Evolutionary conservation across 2,113 vertebrate species (phyloP).

Genomic region (Heteronetta atricapilla): DNA sequence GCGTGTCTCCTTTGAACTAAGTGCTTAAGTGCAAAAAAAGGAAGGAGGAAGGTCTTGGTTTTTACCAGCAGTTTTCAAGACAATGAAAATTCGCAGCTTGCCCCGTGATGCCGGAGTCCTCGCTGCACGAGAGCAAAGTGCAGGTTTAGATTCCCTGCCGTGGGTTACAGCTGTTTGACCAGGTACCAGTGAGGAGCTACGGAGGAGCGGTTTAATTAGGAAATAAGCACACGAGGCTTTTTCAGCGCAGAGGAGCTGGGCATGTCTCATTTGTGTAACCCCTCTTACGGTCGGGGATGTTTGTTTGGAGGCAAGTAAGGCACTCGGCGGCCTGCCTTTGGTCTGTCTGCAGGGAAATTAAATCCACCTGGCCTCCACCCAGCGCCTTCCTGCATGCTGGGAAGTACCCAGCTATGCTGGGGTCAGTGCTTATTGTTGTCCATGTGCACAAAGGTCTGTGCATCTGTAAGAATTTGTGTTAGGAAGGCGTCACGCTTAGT

Average conservation of each 20-base stretch:
- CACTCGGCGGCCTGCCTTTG: not conserved
- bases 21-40: not conserved
- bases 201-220: conserved; percentile 47
- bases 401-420: not conserved
- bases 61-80: not conserved
- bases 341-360: conserved; percentile 27
- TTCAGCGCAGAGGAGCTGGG: accelerated
- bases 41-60: not conserved
- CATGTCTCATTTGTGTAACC: conserved; percentile 23
- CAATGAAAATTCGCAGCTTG: not conserved
- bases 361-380: conserved; percentile 22
- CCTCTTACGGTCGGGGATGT: conserved; percentile 16
- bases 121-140: not conserved
- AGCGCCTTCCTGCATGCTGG: not conserved
- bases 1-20: not conserved
- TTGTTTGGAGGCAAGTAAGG: conserved; percentile 1
- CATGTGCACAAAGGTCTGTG: not conserved
- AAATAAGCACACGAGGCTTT: not conserved
- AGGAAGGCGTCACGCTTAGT: not conserved
- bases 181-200: conserved; percentile 5
- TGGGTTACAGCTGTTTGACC: conserved; percentile 4
- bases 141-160: conserved; percentile 3
- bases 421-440: not conserved
- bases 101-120: not conserved
- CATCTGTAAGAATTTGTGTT: not conserved